Base-by-base conservation (phyloP, 2,888 invertebrate genomes). In the Ormyrus labotus region DNA sequence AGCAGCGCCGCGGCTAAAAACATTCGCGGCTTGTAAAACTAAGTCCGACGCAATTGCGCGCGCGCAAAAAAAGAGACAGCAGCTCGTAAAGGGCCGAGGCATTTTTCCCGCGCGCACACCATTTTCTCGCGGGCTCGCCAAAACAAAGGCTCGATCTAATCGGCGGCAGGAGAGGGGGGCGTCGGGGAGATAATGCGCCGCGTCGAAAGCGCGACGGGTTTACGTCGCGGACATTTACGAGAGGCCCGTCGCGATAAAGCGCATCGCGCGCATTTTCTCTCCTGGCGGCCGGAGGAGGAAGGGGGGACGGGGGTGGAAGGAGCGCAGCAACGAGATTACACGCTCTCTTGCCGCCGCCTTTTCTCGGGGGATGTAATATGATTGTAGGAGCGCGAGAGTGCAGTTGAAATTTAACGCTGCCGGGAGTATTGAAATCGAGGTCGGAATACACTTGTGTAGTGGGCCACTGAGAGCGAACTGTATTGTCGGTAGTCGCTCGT, bases 201-300 rank as follows among this genome's bases (percentile, higher is more conserved):
- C 57, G 58, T 19, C 19, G 19, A 19, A n/a, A 45, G 11, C 51
- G 50, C 51, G 60, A 45, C 71, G 19, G 19, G 19, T 19, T 19
- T 19, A 61, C 48, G 71, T 19, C 50, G 51, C 51, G 9, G 48
- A 70, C 67, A 75, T 75, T 75, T 75, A 75, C 58, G 74, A 67
- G 58, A 19, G 19, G 47, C 5, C 45, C 47, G 45, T 13, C 48
- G 74, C 51, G 67, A 67, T 75, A 75, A 75, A 75, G 74, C 45
- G 45, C 57, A 19, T 19, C 3, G 57, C 19, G 19, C 19, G 19
- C 19, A 19, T 19, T 19, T 19, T 19, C 19, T 19, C 19, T 19
- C 19, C 19, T 19, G 1, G 19, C 19, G 19, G 19, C 1, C 1
- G 19, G 19, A 19, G 19, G 19, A 19, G 19, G 19, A 1, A 2